Evolutionary conservation across 30 jellyfish, hydroid and myxozoan genomes (phyloP).

Genomic region (Cassiopea andromeda): DNA sequence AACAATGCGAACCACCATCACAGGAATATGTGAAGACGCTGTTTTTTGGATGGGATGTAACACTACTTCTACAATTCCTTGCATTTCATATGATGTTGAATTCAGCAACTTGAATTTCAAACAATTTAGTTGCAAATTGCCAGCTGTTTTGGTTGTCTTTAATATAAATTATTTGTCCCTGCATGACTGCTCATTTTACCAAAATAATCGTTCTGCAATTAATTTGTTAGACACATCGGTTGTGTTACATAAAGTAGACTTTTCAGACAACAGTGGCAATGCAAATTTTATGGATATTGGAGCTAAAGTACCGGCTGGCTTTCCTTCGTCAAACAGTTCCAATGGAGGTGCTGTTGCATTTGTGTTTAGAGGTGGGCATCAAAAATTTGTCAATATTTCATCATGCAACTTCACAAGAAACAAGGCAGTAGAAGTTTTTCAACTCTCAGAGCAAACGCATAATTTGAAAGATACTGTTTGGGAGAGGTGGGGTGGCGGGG

Average conservation of each 20-base stretch:
- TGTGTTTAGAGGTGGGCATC: slow-evolving; percentile 13
- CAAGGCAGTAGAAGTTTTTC: slow-evolving; percentile 40
- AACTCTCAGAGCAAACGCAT: not conserved
- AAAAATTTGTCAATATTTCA: slow-evolving; percentile 1
- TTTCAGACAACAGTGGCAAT: slow-evolving; percentile 58
- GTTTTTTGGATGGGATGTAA: slow-evolving; percentile 65
- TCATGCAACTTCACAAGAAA: slow-evolving; percentile 49
- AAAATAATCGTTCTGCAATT: slow-evolving; percentile 76
- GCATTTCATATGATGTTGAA: slow-evolving; percentile 42
- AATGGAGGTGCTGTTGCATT: slow-evolving; percentile 87
- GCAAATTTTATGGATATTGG: slow-evolving; percentile 4
- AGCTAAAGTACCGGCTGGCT: not conserved
- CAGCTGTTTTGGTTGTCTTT: slow-evolving; percentile 73
- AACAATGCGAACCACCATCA: slow-evolving; percentile 12
- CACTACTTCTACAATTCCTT: not conserved
- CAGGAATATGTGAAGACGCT: slow-evolving; percentile 27
- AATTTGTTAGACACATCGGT: slow-evolving; percentile 73
- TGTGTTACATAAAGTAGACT: not conserved
- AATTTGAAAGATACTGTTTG: slow-evolving; percentile 6
- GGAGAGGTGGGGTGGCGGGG: slow-evolving; percentile 85
- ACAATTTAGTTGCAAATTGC: slow-evolving; percentile 41
- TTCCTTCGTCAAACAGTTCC: slow-evolving; percentile 73
- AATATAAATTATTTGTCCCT: slow-evolving; percentile 14
- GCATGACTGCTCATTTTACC: slow-evolving; percentile 26
- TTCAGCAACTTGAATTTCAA: slow-evolving; percentile 50